Base-by-base conservation (phyloP, 2,888 invertebrate species). In the Tetheella fluctuosa region DNA sequence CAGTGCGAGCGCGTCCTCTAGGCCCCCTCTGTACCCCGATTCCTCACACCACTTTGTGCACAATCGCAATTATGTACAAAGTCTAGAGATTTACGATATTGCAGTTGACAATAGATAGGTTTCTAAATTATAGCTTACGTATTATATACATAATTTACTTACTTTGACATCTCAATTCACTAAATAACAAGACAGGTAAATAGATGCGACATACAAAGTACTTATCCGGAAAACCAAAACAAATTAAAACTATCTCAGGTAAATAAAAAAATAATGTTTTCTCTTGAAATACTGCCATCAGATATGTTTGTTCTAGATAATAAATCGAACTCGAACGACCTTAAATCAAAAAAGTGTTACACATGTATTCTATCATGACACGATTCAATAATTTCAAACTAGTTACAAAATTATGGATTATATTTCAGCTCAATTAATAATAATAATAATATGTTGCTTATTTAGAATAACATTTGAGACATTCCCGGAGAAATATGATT, bases 1-100 rank as follows among this genome's bases (percentile, higher is more conserved):
- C 84, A 80, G 76, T 67, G 65, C 74, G 73, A 70, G 61, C 72
- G 63, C 57, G 66, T 69, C 69, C 73, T 69, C 68, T 65, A 62
- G 64, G 70, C 67, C 60, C 67, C 60, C 67, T 68, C 67, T 61
- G 63, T 69, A 60, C 20, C 55, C 17, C 23, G 23, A 55, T 20
- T 23, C 34, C 55, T 34, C 13, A 34, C 55, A 34, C 55, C 55
- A 30, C 34, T 55, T 10, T 2, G 34, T 55, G 25, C 55, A 55
- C 55, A 34, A 25, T 54, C 23, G 20, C 55, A 55, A 55, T 55
- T 55, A 55, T 17, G 20, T 55, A 17, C 55, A 55, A 55, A 55
- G 55, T 55, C 55, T 55, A n/a, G 34, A 55, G 55, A 55, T 55
- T 55, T 55, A 55, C 55, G 55, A 34, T 55, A 55, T 55, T 55